Evolutionary conservation across 2,888 invertebrate genomes (phyloP), one percentile per base, ranked within the genome.

Genomic region (Myathropa florea): DNA sequence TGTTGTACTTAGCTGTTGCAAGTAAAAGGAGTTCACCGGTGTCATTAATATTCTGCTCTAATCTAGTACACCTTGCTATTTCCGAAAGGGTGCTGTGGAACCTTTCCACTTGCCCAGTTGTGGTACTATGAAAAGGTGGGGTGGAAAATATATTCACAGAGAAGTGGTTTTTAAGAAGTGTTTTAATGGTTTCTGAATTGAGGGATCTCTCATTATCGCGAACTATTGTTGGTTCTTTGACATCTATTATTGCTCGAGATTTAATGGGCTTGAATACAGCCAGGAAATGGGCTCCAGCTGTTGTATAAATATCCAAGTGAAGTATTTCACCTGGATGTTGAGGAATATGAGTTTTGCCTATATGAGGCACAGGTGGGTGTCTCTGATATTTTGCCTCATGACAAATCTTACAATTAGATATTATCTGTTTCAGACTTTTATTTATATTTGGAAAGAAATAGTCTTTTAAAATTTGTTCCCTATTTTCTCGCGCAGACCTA

Each of bases 21-120:
- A 71, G 46, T 28, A n/a, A 68, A 26, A 21, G 61, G 46, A 72
- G 63, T 10, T 83, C 59, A 10, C 12, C 53, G 4, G 64, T 76
- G 57, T 60, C 57, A 59, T 30, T 64, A 6, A 82, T 63, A 57
- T 53, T 60, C 39, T 76, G 68, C 1, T 53, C 61, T 10, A 55
- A n/a, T n/a, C n/a, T n/a, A n/a, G n/a, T n/a, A n/a, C n/a, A n/a
- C n/a, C n/a, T n/a, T n/a, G n/a, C n/a, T n/a, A n/a, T n/a, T n/a
- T n/a, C n/a, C n/a, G n/a, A n/a, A n/a, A n/a, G n/a, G n/a, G n/a
- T n/a, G n/a, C 57, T 75, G 4, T 81, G 80, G 30, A 73, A 67
- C n/a, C 78, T 28, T 53, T 78, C 78, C 7, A 78, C 78, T 10
- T 78, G 78, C 14, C 68, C 78, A 18, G 72, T 80, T 21, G 73